phyloP scores from a whole-genome alignment of 2,113 vertebrate species.

The Pandion haliaetus region DNA sequence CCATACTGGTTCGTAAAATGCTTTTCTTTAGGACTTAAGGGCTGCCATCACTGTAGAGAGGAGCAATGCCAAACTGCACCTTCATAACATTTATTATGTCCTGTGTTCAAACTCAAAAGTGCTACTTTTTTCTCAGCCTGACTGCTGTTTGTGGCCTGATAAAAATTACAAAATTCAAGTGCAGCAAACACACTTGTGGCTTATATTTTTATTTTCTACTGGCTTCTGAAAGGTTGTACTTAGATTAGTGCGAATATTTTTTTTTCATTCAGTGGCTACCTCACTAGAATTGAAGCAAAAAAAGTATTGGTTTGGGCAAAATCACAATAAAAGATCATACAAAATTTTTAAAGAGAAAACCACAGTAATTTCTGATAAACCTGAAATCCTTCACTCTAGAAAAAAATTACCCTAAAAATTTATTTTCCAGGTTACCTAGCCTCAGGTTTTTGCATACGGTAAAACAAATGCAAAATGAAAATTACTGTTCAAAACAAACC shows the following conservation, averaged over 20 bases:
- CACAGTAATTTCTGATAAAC: background rate
- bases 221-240: background rate
- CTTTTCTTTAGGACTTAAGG: background rate
- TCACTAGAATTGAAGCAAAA: background rate
- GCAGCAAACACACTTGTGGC: background rate
- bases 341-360: background rate
- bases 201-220: background rate
- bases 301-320: background rate
- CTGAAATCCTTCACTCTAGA: background rate
- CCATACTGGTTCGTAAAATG: background rate
- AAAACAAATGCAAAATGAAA: background rate
- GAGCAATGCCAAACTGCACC: background rate
- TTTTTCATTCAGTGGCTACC: background rate
- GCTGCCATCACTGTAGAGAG: background rate
- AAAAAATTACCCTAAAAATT: background rate
- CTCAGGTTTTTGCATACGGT: background rate
- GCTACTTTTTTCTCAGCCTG: background rate
- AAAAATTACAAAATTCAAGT: background rate
- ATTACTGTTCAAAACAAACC: background rate
- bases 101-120: background rate
- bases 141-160: background rate
- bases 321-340: background rate
- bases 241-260: background rate
- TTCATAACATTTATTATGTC: background rate
- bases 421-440: background rate